These are phyloP conservation scores for Rhyacophila brunnea DNA, from an alignment of 1,140 invertebrate genomes.

Conservation along the genomic window DNA sequence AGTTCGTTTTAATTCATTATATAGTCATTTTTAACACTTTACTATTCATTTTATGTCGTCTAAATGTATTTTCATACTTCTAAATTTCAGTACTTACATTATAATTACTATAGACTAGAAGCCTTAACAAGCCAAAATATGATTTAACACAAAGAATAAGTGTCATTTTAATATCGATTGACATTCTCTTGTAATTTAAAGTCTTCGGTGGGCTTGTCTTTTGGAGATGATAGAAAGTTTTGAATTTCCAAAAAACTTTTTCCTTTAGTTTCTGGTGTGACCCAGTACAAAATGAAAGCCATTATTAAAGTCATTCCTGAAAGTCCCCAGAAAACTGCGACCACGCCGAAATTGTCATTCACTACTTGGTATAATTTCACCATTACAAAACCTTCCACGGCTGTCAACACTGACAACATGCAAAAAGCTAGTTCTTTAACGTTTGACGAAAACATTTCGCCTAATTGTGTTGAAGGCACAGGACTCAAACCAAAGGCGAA, in stretches of 20 bases:
- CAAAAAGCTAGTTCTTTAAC: constrained; percentile 32
- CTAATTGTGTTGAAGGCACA: constrained; percentile 30
- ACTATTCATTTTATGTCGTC: no score
- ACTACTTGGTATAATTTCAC: constrained; percentile 31
- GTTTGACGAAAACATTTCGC: constrained; percentile 30
- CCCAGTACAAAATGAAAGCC: constrained; percentile 13
- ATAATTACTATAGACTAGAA: no score
- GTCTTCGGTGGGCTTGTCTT: constrained; percentile 13
- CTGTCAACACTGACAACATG: constrained; percentile 18
- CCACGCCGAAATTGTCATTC: constrained; percentile 21
- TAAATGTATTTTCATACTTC: no score
- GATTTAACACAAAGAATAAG: no score
- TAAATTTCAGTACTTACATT: no score
- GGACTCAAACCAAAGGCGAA: constrained; percentile 31
- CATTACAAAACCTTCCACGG: constrained; percentile 30
- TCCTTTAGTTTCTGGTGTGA: constrained; percentile 30
- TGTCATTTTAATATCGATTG: no score
- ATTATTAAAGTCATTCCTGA: constrained; percentile 23
- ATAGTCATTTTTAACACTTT: no score
- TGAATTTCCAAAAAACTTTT: constrained; percentile 33
- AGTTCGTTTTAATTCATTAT: no score
- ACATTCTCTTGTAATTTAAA: constrained; percentile 18
- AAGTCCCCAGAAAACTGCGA: constrained; percentile 28
- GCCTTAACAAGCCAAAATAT: no score
- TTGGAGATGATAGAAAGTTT: constrained; percentile 12